Evolutionary conservation across 2,797 vertebrate species (phyloP).

Genomic region (Pseudochaenichthys georgianus): DNA sequence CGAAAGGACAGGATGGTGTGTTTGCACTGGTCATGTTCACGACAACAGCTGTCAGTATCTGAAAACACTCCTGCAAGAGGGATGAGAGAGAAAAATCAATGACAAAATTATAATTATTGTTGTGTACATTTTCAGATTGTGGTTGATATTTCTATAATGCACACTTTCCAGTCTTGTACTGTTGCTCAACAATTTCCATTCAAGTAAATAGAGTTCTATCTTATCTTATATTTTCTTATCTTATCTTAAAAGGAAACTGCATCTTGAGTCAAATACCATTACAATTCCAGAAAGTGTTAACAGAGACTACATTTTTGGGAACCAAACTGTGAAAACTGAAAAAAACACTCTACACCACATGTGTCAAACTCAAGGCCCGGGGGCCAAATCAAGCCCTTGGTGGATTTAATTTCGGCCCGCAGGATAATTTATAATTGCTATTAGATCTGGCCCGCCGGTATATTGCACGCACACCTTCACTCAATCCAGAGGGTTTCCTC

Average conservation of each 20-base stretch:
- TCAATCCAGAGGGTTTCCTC: no score
- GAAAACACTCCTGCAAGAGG: conserved; percentile 76
- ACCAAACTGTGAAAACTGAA: neutral
- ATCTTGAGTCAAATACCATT: no score
- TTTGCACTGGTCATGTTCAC: conserved; percentile 90
- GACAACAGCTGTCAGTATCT: conserved; percentile 90
- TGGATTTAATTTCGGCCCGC: no score
- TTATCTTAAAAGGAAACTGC: no score
- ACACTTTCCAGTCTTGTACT: neutral
- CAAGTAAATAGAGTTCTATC: neutral
- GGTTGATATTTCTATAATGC: no score
- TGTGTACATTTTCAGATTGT: no score
- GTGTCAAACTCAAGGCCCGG: no score
- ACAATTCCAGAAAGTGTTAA: neutral
- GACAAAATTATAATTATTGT: neutral
- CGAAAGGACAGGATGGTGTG: conserved; percentile 87
- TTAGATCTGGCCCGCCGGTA: no score
- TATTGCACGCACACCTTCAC: no score
- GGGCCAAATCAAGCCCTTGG: no score
- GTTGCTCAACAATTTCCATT: neutral
- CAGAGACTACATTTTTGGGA: neutral
- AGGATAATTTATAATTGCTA: no score
- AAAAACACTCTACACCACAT: no score
- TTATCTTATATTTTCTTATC: neutral
- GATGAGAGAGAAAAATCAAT: neutral